Evolutionary conservation across 2,888 invertebrate species (phyloP), one percentile per base, ranked within the genome.

Genomic region (Erebia epiphron): DNA sequence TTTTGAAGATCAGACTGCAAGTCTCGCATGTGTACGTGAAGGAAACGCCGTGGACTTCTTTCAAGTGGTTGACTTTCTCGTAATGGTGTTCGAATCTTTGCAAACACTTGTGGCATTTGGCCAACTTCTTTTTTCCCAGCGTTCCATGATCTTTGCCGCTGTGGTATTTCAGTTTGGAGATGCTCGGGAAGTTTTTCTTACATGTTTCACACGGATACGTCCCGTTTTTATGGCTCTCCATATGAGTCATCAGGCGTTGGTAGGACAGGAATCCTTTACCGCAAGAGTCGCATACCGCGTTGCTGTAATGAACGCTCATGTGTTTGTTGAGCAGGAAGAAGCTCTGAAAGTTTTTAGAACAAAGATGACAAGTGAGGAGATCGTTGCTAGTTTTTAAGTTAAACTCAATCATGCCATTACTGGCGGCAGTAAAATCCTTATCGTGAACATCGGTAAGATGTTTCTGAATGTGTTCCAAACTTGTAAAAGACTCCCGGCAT

Each of bases 41-140:
- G 1, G 68, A 62, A 0, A 77, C 67, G 0, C 77, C 76, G 43
- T 79, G 78, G 5, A 14, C 54, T 3, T 72, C 75, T 43, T 70
- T 70, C 71, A 79, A 71, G 64, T 79, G 79, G 43, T 75, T 75
- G 21, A 76, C 69, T 56, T 78, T 78, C 13, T 76, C 75, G 68
- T 79, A 78, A 73, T 79, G 76, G 13, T 79, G 75, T 16, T 76
- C 75, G 70, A 79, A 78, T 54, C 77, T 69, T 14, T 69, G 69
- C 2, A 72, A 69, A 61, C 79, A 79, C 13, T 74, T 70, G 35
- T 76, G 76, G 14, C 79, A 79, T 43, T 74, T 78, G n/a, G 76
- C 76, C 3, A 76, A 56, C 52, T 77, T 76, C 0, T 68, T 49
- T 49, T 75, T 75, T 21, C 70, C 71, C 0, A 67, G 62, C 35